Base-by-base conservation (phyloP, 1,140 invertebrate genomes). In the Sycophila sp. region DNA sequence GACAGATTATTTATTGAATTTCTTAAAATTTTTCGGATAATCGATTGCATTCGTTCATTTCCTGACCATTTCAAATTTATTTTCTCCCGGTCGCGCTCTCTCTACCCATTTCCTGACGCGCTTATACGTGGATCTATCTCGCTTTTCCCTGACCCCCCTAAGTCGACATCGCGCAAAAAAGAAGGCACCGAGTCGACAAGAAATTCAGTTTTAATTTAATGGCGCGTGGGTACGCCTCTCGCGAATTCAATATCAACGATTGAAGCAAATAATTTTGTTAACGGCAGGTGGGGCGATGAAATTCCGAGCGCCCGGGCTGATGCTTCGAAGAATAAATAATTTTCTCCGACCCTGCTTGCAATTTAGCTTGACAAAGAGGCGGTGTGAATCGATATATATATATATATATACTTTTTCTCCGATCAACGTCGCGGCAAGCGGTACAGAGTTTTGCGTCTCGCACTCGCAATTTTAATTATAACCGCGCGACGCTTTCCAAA, bases 151-250 rank as follows among this genome's bases (percentile, higher is more conserved):
- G 32, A 22, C n/a, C 17, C 36, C 34, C 36, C 0, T 2, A 40
- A n/a, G n/a, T n/a, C n/a, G n/a, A n/a, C 34, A 28, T 62, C 30
- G 53, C 8, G n/a, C 26, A 47, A 51, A 47, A 19, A 22, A 30
- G 40, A 49, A 47, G 7, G 34, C 26, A 13, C 24, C 10, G 19
- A 28, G n/a, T 5, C 6, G 13, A 38, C 19, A 10, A 40, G 5
- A 40, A 32, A 56, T 66, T 42, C 24, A 66, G 56, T 66, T 66
- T 66, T 38, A 66, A 66, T 66, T 66, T n/a, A 42, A 4, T 49
- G 4, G 3, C n/a, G 5, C n/a, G 19, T 22, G 17, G n/a, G 45
- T 49, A n/a, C 51, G 2, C 26, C 7, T n/a, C 19, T 36, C 45
- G 26, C 47, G 24, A 71, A 58, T 71, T 53, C 40, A 66, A 66